These are phyloP conservation scores for Heterotilapia buettikoferi DNA, from an alignment of 2,113 vertebrate genomes.

Conservation along the genomic window DNA sequence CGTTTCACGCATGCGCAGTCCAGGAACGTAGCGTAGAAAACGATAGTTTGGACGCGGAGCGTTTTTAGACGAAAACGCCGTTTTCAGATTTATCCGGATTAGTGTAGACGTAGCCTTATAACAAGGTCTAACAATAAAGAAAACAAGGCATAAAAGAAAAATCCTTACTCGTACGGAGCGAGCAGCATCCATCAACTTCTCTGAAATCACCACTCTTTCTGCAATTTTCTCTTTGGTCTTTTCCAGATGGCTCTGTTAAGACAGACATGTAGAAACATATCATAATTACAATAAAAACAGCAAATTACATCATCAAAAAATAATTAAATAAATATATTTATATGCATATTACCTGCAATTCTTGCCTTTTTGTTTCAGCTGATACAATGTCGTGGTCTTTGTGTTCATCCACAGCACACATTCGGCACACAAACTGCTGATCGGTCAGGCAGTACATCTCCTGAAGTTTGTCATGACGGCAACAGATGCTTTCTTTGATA, in stretches of 20 bases:
- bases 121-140: neutral
- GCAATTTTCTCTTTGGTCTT: neutral
- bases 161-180: constrained; percentile 13
- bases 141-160: no score
- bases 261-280: neutral
- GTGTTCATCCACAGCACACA: neutral
- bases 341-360: no score
- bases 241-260: constrained; percentile 1
- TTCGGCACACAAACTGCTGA: neutral
- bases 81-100: no score
- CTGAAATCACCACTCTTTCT: neutral
- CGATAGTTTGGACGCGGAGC: no score
- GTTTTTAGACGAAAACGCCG: no score
- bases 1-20: no score
- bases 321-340: no score
- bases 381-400: neutral
- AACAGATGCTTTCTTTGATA: neutral
- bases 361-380: no score
- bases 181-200: neutral
- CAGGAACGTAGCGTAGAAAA: no score
- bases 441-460: neutral
- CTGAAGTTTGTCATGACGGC: neutral
- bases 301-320: no score
- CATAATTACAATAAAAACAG: no score
- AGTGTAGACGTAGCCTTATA: no score